Base-by-base conservation (phyloP, 2,797 vertebrate genomes). In the Pagetopsis macropterus region DNA sequence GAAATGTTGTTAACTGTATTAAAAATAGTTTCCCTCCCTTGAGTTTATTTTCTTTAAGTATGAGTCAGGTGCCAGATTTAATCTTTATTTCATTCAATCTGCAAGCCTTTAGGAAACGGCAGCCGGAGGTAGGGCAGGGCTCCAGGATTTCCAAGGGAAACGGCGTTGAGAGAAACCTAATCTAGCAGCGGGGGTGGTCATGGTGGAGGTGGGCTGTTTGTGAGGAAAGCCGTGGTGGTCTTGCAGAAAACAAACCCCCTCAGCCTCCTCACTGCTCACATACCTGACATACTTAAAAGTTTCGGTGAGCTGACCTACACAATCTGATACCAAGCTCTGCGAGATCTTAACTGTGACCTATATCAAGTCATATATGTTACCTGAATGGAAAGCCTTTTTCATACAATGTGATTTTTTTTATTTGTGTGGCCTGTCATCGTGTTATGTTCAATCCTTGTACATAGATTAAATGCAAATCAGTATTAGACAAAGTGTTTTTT, bases 281-380 rank as follows among this genome's bases (percentile, higher is more conserved):
- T 88, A 73, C 83, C 88, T 78, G 72, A 59, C 79, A 91, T 90
- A 70, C 68, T 71, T 79, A 33, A 49, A 69, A 84, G 61, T 80
- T 65, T 88, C 58, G 68, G 61, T 70, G 55, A 64, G 63, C 40
- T 43, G 68, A 66, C 37, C 59, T 8, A 44, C 66, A 41, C 41
- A 9, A n/a, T 45, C 71, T 65, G 6, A 81, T 16, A 54, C 54
- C 61, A 41, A 66, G 49, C 71, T 23, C 51, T 17, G 57, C 11
- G 11, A 1, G 15, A 43, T 14, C 41, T 68, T 3, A 49, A 15
- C 9, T 14, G 3, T 15, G 40, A 72, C 37, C 41, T 23, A 14
- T 2, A 12, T 49, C 45, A 17, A 13, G 48, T 41, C 41, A 45
- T 10, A 15, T 27, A 27, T 33, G 0, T 0, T 27, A 16, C 37